These are phyloP conservation scores for Oeneis ivallda DNA, from an alignment of 2,888 invertebrate species.

Conservation along the genomic window DNA sequence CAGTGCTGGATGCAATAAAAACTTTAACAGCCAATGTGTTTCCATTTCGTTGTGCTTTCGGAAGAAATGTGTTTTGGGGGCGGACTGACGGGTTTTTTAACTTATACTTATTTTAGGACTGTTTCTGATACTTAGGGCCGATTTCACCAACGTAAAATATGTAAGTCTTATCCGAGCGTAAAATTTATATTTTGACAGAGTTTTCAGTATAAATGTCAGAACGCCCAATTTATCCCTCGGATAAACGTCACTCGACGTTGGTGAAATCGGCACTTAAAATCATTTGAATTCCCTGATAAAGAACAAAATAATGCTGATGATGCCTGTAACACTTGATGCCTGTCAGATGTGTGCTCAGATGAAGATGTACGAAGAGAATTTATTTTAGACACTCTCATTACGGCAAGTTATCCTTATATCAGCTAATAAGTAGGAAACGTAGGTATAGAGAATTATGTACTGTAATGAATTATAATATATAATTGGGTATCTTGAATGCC, in stretches of 20 bases:
- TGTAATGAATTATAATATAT: not conserved
- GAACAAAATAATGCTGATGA: not conserved
- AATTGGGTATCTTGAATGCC: not conserved
- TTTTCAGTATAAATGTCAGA: too few species aligned
- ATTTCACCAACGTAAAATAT: too few species aligned
- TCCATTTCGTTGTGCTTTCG: constrained; percentile 56
- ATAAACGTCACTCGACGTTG: too few species aligned
- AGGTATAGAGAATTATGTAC: too few species aligned
- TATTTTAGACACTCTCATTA: not conserved
- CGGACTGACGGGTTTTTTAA: constrained; percentile 38
- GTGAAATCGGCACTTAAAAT: too few species aligned
- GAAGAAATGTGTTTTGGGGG: constrained; percentile 65
- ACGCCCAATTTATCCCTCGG: too few species aligned
- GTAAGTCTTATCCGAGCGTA: too few species aligned
- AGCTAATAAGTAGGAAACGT: not conserved
- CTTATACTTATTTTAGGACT: constrained; percentile 9
- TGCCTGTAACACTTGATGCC: not conserved
- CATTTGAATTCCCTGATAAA: not conserved
- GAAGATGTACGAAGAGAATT: not conserved
- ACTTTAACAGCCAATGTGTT: constrained; percentile 68
- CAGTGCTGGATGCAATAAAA: constrained; percentile 66
- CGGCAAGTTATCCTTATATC: not conserved
- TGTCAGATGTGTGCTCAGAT: not conserved
- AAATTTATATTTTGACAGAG: too few species aligned
- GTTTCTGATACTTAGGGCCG: not conserved